Percentiles rank a stretch among this genome's conserved stretches.
phyloP scores from a whole-genome alignment of 2,797 vertebrate genomes.

The Eleutherodactylus coqui region DNA sequence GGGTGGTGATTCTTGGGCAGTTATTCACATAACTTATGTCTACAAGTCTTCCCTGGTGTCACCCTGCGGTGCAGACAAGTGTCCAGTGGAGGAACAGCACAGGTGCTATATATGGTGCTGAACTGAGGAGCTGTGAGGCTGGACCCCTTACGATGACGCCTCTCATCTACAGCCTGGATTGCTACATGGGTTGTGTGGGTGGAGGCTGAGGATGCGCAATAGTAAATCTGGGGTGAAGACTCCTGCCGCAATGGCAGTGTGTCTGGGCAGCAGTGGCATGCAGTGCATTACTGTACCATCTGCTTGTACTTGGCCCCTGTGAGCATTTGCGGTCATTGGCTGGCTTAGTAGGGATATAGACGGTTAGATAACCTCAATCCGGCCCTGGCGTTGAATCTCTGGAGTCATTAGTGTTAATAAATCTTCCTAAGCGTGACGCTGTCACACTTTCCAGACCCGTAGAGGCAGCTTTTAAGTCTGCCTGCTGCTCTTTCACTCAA shows the following conservation, averaged over 20 bases:
- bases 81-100: neutral
- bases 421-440: neutral
- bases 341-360: neutral
- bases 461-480: neutral
- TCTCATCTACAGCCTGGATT: neutral
- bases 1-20: neutral
- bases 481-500: neutral
- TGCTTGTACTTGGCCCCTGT: no score
- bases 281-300: neutral
- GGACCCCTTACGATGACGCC: neutral
- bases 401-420: neutral
- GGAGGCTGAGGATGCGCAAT: neutral
- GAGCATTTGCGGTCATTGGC: neutral
- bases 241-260: no score
- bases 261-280: neutral
- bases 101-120: slow-evolving; percentile 46
- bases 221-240: neutral
- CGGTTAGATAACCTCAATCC: neutral
- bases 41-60: neutral
- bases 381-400: neutral
- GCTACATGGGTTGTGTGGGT: no score
- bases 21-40: neutral
- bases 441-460: neutral
- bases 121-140: neutral
- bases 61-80: neutral